Percentiles rank a stretch among this genome's conserved stretches.
Conservation (phyloP, 2,113 vertebrate species). For the Peucedramus taeniatus region DNA sequence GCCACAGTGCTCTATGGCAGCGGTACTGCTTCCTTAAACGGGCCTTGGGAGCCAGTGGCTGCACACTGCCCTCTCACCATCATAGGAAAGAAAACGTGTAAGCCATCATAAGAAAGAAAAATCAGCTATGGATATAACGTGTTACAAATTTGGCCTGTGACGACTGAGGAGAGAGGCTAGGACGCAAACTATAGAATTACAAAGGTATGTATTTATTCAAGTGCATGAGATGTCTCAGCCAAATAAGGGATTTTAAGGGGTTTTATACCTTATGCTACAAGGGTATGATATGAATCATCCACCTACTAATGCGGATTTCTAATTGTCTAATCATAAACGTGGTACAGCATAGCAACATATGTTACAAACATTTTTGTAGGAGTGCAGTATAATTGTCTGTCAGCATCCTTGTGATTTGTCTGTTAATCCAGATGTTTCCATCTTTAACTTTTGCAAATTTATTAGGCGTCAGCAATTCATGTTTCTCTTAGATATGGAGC, state of each 20-base stretch:
- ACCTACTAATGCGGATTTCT: background rate
- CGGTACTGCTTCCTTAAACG: background rate
- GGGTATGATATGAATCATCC: background rate
- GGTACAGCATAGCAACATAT: background rate
- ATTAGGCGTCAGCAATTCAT: background rate
- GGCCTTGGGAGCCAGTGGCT: background rate
- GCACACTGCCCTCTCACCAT: background rate
- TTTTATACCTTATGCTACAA: background rate
- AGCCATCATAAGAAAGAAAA: background rate
- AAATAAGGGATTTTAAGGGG: background rate
- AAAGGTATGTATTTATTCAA: background rate
- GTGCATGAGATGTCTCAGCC: background rate
- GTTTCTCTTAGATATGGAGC: background rate
- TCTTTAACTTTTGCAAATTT: background rate
- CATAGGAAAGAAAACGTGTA: background rate
- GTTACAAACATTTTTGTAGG: background rate
- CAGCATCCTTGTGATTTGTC: background rate
- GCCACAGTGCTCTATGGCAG: background rate
- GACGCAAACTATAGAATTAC: background rate
- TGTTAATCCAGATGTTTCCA: background rate
- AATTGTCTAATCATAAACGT: background rate
- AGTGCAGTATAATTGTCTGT: background rate
- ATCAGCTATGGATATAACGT: background rate
- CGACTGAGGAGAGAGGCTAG: background rate
- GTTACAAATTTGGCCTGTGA: background rate